Evolutionary conservation across 2,888 invertebrate species (phyloP), one percentile per base, ranked within the genome.

Genomic region (Saturnia japonica): DNA sequence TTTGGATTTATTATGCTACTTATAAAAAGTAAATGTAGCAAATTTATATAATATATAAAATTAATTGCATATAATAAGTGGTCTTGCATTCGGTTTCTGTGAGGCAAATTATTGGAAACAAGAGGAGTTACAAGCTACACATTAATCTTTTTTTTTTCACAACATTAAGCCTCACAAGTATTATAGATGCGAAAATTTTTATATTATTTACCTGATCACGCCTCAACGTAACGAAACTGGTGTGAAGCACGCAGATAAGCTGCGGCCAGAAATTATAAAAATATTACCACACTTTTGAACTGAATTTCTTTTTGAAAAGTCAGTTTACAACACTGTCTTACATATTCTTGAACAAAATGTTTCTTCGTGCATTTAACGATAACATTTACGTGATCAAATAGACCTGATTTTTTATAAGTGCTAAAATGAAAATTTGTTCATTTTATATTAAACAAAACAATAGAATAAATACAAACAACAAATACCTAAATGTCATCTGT

Each of bases 201-300:
- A 40, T 40, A 28, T 64, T 64, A 40, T 64, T 64, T 64, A 64
- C 64, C 64, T 64, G 64, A 40, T 64, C 40, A 64, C 64, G 57
- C 57, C 57, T 57, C 47, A 51, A 51, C 19, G 57, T 60, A 60
- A 60, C 25, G 64, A 64, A 64, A 64, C 64, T 64, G 64, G 64
- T 40, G 40, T 40, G 40, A 64, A 11, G 64, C 64, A 64, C 40
- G 64, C 64, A 64, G 64, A 64, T 64, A 64, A 64, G 64, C 64
- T 64, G 64, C 64, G 64, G 64, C 64, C 64, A 64, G 64, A 64
- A 64, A 64, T 64, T 64, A 64, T 64, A 64, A 64, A 64, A 64
- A n/a, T n/a, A 64, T 40, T 64, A 64, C 34, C 64, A 64, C 40
- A 64, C 34, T 64, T 64, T 64, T 40, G 4, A 64, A 64, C 64